phyloP scores from a whole-genome alignment of 2,113 vertebrate genomes.

The Xiphias gladius region DNA sequence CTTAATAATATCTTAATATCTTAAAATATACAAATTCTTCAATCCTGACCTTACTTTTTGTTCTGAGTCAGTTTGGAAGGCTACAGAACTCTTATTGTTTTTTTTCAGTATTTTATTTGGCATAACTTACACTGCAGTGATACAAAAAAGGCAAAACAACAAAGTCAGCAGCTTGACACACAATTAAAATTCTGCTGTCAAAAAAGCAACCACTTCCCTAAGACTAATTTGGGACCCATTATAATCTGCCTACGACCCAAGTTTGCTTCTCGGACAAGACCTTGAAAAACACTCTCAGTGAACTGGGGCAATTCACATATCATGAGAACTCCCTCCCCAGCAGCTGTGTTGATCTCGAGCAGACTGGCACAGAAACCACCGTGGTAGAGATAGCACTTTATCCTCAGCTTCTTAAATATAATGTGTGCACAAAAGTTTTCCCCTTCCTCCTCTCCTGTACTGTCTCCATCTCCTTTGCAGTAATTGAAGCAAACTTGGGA shows the following conservation, averaged over 20 bases:
- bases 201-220: slow-evolving; percentile 36
- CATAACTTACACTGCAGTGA: slow-evolving; percentile 17
- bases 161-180: slow-evolving; percentile 51
- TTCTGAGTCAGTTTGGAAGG: background rate
- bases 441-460: slow-evolving; percentile 76
- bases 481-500: slow-evolving; percentile 88
- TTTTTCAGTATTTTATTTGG: slow-evolving; percentile 31
- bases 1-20: background rate
- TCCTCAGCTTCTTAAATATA: slow-evolving; percentile 93
- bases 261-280: slow-evolving; percentile 71
- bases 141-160: slow-evolving; percentile 36
- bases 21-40: background rate
- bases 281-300: slow-evolving; percentile 69
- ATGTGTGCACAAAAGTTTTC: slow-evolving; percentile 86
- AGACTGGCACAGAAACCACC: slow-evolving; percentile 69
- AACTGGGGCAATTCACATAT: slow-evolving; percentile 73
- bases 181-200: slow-evolving; percentile 37
- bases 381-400: slow-evolving; percentile 75
- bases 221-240: slow-evolving; percentile 60
- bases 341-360: slow-evolving; percentile 69
- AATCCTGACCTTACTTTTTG: background rate
- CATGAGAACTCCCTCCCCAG: slow-evolving; percentile 61
- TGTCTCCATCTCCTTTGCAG: slow-evolving; percentile 82
- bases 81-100: background rate
- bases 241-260: slow-evolving; percentile 62